These are phyloP conservation scores for Hemiprocne comata DNA, from an alignment of 2,113 vertebrate species.

Conservation along the genomic window DNA sequence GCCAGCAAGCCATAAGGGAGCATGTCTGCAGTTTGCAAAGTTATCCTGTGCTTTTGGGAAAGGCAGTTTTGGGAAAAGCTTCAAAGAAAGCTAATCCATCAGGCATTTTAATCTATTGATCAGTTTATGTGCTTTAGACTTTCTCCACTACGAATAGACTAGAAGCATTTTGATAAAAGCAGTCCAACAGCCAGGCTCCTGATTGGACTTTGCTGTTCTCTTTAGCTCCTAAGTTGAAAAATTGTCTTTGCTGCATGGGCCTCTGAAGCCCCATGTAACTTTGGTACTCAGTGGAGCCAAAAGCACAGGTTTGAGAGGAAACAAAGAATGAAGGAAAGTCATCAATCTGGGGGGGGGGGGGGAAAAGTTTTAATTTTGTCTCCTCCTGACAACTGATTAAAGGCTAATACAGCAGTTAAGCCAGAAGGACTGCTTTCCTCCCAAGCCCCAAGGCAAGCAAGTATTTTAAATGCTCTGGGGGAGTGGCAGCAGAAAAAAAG, in stretches of 20 bases:
- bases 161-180: background rate
- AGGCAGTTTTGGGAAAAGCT: background rate
- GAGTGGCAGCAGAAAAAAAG: background rate
- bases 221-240: background rate
- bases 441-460: background rate
- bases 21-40: background rate
- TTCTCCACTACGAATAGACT: background rate
- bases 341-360: background rate
- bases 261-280: background rate
- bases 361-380: background rate
- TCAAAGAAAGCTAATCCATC: background rate
- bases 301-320: background rate
- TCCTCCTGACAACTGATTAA: background rate
- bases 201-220: background rate
- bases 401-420: background rate
- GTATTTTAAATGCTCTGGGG: background rate
- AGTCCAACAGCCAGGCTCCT: background rate
- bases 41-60: background rate
- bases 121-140: background rate
- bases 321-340: background rate
- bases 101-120: background rate
- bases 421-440: slow-evolving; percentile 18
- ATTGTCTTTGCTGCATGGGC: background rate
- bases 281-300: background rate
- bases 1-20: background rate